Percentiles rank a stretch among this genome's conserved stretches.
These are phyloP conservation scores for Eretmochelys imbricata DNA, from an alignment of 2,113 vertebrate genomes.

Conservation along the genomic window DNA sequence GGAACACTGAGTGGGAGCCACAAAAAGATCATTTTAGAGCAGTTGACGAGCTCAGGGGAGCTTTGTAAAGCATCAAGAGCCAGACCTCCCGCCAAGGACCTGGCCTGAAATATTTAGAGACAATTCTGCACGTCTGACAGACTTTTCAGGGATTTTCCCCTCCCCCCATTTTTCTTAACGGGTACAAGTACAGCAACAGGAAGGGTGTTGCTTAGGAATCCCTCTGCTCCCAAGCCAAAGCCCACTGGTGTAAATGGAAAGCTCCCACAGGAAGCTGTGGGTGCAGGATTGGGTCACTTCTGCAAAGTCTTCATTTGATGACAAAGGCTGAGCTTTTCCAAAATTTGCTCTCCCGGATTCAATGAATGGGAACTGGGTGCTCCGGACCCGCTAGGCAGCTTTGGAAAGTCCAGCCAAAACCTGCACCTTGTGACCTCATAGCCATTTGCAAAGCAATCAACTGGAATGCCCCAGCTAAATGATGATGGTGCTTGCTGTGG, in stretches of 20 bases:
- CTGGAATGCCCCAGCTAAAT: background rate
- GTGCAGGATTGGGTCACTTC: no score
- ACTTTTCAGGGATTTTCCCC: no score
- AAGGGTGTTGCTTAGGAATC: no score
- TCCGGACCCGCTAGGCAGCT: background rate
- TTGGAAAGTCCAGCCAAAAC: background rate
- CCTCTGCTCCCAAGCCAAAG: no score
- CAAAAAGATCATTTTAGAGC: background rate
- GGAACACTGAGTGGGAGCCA: background rate
- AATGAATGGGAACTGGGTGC: background rate
- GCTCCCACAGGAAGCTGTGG: no score
- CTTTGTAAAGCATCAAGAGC: background rate
- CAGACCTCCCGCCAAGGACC: background rate
- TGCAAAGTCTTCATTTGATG: no score
- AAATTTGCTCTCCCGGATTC: background rate
- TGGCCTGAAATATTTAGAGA: no score
- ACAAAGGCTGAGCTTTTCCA: background rate
- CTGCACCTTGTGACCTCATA: background rate
- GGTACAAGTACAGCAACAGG: no score
- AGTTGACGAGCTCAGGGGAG: background rate
- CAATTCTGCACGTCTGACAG: no score
- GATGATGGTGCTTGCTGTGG: background rate
- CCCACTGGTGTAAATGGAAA: no score
- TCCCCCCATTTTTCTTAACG: no score
- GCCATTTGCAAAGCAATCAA: background rate